Conservation (phyloP, 2,797 vertebrate species). For the Ctenopoma multispine region DNA sequence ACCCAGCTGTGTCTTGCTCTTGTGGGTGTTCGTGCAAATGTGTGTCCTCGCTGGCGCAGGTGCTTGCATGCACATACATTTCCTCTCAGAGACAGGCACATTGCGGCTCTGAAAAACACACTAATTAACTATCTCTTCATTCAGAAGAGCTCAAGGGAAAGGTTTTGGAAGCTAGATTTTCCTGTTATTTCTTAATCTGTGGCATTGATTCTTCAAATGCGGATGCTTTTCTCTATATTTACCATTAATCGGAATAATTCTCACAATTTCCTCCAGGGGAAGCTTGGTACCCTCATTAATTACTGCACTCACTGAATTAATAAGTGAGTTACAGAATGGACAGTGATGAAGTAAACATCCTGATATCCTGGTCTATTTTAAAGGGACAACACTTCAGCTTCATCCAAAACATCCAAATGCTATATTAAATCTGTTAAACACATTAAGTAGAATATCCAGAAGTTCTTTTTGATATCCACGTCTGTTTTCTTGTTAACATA, state of each 20-base stretch:
- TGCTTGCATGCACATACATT: constrained; percentile 36
- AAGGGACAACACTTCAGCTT: too few species aligned
- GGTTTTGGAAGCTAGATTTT: constrained; percentile 35
- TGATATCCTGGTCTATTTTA: constrained; percentile 14
- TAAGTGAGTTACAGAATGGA: constrained; percentile 27
- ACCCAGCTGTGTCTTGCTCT: constrained; percentile 44
- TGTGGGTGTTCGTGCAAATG: constrained; percentile 34
- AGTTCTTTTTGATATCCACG: background rate
- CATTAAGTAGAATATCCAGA: background rate
- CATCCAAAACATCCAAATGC: too few species aligned
- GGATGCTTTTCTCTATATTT: background rate
- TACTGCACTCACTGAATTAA: constrained; percentile 44
- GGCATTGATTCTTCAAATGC: constrained; percentile 10
- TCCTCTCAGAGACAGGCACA: constrained; percentile 19
- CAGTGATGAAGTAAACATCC: constrained; percentile 40
- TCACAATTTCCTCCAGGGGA: constrained; percentile 35
- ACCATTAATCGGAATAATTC: constrained; percentile 13
- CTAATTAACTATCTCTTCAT: constrained; percentile 50
- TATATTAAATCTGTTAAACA: too few species aligned
- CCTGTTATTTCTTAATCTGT: constrained; percentile 26
- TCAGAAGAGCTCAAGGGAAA: constrained; percentile 41
- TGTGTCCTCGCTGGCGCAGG: constrained; percentile 37
- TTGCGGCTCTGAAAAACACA: constrained; percentile 8
- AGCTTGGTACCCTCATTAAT: constrained; percentile 41
- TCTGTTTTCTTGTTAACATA: background rate